Evolutionary conservation across 2,113 vertebrate species (phyloP), one percentile per base, ranked within the genome.

Genomic region (Triplophysa rosa): DNA sequence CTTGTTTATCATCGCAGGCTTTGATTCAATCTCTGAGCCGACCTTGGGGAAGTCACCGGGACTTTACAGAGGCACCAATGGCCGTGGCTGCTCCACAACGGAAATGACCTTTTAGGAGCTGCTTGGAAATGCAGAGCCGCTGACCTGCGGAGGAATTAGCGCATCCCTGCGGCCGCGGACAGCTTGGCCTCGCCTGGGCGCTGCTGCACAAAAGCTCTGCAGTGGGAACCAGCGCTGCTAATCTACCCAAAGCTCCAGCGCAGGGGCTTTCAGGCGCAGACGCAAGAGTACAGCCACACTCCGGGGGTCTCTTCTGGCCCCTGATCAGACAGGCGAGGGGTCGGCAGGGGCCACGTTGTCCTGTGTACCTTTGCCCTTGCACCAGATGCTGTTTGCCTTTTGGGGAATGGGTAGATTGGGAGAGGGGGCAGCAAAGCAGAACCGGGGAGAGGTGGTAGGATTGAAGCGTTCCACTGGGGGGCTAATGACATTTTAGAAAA

Each of bases 101-200:
- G 85, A 87, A 83, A 86, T 90, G 88, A 90, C 90, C 89, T 91
- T 90, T 91, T 65, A 79, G 47, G 73, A 88, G 85, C 74, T 88
- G 82, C 86, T 89, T 88, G 86, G 86, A 86, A 89, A 91, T 82
- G 86, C 88, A 86, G 86, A 87, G 86, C 78, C 45, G 87, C 87
- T 90, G 89, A 90, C 88, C 89, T 90, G 90, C 84, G 19, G 87
- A 84, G 89, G 91, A 90, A 92, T 91, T 91, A 92, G 88, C 86
- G 72, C 81, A 88, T 91, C 89, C 88, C 82, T 86, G 87, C 88
- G 84, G 87, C 87, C 88, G 83, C 76, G 79, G 84, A 90, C 92
- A 92, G 92, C 92, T 91, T 90, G 90, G 88, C 88, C 89, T 89
- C 88, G 87, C 90, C 89, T 91, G 90, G 91, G 89, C 78, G 83